Conservation (phyloP, 1,140 invertebrate genomes). For the Drosophila kepulauana region DNA sequence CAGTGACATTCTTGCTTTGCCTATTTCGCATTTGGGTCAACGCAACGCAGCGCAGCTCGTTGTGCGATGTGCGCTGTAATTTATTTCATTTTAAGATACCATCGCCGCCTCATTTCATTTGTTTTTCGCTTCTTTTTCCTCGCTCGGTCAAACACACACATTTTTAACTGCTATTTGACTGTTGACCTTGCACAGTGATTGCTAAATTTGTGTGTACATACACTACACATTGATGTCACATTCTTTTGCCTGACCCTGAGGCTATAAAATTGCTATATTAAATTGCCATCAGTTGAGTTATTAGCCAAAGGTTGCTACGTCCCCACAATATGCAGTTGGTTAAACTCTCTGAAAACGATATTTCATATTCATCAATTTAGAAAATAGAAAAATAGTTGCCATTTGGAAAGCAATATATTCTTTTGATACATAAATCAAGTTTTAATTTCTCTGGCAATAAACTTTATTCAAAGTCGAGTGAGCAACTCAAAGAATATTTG, state of each 20-base stretch:
- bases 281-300: slow-evolving; percentile 30
- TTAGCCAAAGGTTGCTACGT: neutral
- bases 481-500: neutral
- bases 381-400: neutral
- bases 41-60: slow-evolving; percentile 51
- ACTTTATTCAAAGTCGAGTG: slow-evolving; percentile 10
- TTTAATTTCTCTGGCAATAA: slow-evolving; percentile 23
- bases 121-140: slow-evolving; percentile 26
- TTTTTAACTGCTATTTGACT: slow-evolving; percentile 61
- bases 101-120: slow-evolving; percentile 57
- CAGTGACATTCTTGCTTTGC: slow-evolving; percentile 39
- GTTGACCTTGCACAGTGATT: slow-evolving; percentile 65
- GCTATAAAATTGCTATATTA: slow-evolving; percentile 35
- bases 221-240: slow-evolving; percentile 17
- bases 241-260: neutral
- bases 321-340: neutral
- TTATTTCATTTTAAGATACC: slow-evolving; percentile 76
- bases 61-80: slow-evolving; percentile 56
- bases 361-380: neutral
- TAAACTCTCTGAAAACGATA: neutral
- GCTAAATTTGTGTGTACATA: slow-evolving; percentile 40
- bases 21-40: slow-evolving; percentile 62
- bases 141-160: slow-evolving; percentile 34
- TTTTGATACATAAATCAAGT: neutral
- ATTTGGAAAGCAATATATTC: neutral